Percentiles rank a stretch among this genome's conserved stretches.
These are phyloP conservation scores for Enteromius fasciolatus DNA, from an alignment of 2,797 vertebrate species.

Conservation along the genomic window DNA sequence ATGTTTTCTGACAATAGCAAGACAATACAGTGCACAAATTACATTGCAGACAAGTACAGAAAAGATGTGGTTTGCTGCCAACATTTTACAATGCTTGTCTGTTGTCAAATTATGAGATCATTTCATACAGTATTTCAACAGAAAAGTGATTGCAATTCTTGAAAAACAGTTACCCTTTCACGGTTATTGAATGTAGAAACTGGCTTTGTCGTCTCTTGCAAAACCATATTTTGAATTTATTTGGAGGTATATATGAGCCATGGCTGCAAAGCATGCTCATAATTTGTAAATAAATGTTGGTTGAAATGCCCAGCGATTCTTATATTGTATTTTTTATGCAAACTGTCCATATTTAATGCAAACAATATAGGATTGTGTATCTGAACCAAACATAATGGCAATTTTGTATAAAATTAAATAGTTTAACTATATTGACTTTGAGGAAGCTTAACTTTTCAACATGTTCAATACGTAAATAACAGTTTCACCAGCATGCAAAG, in stretches of 20 bases:
- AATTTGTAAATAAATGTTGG: neutral
- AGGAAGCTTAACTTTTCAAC: neutral
- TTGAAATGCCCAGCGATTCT: neutral
- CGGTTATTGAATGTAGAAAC: neutral
- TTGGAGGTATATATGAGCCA: neutral
- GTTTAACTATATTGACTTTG: neutral
- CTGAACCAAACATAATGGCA: neutral
- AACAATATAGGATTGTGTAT: neutral
- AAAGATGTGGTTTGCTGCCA: conserved; percentile 10
- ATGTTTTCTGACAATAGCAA: neutral
- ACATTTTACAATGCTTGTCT: neutral
- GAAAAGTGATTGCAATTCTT: neutral
- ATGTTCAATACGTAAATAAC: neutral
- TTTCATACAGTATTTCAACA: neutral
- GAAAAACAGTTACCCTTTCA: neutral
- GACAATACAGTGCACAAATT: neutral
- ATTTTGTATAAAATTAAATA: neutral
- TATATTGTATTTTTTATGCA: neutral
- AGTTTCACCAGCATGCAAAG: neutral
- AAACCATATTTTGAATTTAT: neutral
- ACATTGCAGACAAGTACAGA: neutral
- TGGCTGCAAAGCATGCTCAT: neutral
- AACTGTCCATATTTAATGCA: neutral
- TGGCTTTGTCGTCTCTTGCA: neutral
- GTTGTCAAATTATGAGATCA: neutral